A percentile compares a stretch with the other conserved stretches of the same genome.
Conservation (phyloP, 1,140 invertebrate species). For the Planococcus citri region DNA sequence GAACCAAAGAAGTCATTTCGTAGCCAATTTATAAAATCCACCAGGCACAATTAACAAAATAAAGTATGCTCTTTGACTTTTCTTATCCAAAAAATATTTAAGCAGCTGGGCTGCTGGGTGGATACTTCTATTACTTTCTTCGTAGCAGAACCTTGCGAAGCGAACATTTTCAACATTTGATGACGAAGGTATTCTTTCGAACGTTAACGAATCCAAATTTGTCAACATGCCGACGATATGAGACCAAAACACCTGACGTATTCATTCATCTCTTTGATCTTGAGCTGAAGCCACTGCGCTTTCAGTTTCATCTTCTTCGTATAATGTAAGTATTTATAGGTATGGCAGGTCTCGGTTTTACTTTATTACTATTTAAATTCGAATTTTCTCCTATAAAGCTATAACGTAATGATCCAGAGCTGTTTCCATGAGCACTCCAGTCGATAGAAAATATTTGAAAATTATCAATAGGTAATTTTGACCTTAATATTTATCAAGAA, state of each 20-base stretch:
- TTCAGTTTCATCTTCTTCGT: slow-evolving; percentile 82
- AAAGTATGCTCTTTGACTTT: slow-evolving; percentile 84
- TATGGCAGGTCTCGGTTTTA: neutral
- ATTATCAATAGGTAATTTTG: too few relatives aligned
- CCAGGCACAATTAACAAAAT: slow-evolving; percentile 69
- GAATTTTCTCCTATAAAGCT: slow-evolving; percentile 56
- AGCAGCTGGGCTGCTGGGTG: slow-evolving; percentile 74
- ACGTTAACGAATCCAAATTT: slow-evolving; percentile 80
- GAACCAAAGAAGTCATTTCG: too few relatives aligned
- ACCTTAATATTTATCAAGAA: too few relatives aligned
- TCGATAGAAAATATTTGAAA: too few relatives aligned
- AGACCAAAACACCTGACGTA: slow-evolving; percentile 94
- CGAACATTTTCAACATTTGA: slow-evolving; percentile 95
- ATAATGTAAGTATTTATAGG: slow-evolving; percentile 42
- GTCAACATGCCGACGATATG: slow-evolving; percentile 95
- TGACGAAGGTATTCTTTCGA: slow-evolving; percentile 93
- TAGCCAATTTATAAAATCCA: slow-evolving; percentile 72
- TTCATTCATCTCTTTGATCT: slow-evolving; percentile 81
- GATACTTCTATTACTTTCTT: slow-evolving; percentile 85
- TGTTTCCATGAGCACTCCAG: slow-evolving; percentile 67
- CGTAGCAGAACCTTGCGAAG: slow-evolving; percentile 62
- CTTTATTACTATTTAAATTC: neutral
- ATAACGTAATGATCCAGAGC: slow-evolving; percentile 59
- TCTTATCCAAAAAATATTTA: slow-evolving; percentile 77
- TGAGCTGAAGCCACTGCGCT: slow-evolving; percentile 85